Conservation (phyloP, 1,140 invertebrate genomes). For the Sogatella furcifera region DNA sequence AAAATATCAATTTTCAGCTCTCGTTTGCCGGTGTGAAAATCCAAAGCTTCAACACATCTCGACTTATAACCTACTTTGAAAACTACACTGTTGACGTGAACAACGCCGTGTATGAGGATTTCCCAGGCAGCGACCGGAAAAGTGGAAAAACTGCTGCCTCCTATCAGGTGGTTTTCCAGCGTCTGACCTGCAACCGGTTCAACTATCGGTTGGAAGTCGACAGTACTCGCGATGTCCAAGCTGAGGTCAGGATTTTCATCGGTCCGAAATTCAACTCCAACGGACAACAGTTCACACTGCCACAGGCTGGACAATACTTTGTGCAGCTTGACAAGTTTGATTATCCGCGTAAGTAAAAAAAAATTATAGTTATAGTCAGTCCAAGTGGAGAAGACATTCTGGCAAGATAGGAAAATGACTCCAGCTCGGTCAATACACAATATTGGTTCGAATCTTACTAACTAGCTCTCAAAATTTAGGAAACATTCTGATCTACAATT, state of each 20-base stretch:
- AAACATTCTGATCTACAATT: too few species aligned
- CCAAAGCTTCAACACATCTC: background rate
- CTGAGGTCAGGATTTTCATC: conserved; percentile 50
- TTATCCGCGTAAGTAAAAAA: conserved; percentile 19
- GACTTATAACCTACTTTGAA: background rate
- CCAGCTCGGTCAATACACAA: too few species aligned
- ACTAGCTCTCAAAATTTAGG: too few species aligned
- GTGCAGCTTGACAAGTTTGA: conserved; percentile 33
- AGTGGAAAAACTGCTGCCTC: background rate
- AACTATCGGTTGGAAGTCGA: conserved; percentile 45
- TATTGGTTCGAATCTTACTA: too few species aligned
- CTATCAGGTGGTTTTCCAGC: conserved; percentile 26
- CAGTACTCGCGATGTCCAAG: conserved; percentile 41
- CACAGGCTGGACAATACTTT: conserved; percentile 22
- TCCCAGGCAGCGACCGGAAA: background rate
- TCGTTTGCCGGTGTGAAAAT: background rate
- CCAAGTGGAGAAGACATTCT: too few species aligned
- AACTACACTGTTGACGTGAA: background rate
- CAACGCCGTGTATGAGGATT: background rate
- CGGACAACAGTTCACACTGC: conserved; percentile 31
- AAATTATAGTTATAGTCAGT: too few species aligned
- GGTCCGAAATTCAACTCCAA: conserved; percentile 54
- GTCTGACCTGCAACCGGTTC: conserved; percentile 55
- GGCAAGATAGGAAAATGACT: too few species aligned
- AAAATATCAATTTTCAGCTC: background rate